A percentile compares a stretch with the other conserved stretches of the same genome.
phyloP scores from a whole-genome alignment of 1,140 invertebrate genomes.

The Drosophila lowei region DNA sequence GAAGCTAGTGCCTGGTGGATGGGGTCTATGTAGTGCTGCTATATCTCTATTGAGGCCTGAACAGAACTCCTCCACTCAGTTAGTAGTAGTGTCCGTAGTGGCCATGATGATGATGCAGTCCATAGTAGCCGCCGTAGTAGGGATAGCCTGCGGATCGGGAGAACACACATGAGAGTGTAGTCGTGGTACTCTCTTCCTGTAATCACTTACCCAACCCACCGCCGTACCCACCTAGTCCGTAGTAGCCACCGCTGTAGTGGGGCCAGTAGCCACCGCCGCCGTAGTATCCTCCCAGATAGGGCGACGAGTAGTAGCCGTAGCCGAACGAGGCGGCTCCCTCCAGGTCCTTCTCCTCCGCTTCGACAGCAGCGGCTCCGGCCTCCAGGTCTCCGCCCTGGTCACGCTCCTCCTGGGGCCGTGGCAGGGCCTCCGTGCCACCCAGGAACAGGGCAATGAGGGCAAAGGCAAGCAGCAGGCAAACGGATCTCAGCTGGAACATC shows the following conservation, averaged over 20 bases:
- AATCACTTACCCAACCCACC: conserved; percentile 5
- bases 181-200: not conserved
- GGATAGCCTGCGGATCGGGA: conserved; percentile 60
- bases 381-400: conserved; percentile 54
- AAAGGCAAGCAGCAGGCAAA: conserved; percentile 55
- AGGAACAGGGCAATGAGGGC: conserved; percentile 49
- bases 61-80: not conserved
- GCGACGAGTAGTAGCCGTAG: conserved; percentile 76
- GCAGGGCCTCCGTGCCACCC: conserved; percentile 38
- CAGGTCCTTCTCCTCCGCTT: conserved; percentile 71
- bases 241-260: conserved; percentile 63
- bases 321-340: conserved; percentile 69
- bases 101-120: conserved; percentile 68
- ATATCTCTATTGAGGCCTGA: conserved; percentile 31
- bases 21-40: conserved; percentile 5
- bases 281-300: conserved; percentile 62
- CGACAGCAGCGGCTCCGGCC: conserved; percentile 53
- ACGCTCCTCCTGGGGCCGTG: conserved; percentile 59
- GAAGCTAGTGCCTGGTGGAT: conserved; percentile 20
- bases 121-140: conserved; percentile 80
- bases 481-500: conserved; percentile 51
- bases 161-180: not conserved
- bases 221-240: conserved; percentile 62
- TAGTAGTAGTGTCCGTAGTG: conserved; percentile 77
- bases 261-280: conserved; percentile 55